These are phyloP conservation scores for Pampus argenteus DNA, from an alignment of 2,797 vertebrate genomes.

Conservation along the genomic window DNA sequence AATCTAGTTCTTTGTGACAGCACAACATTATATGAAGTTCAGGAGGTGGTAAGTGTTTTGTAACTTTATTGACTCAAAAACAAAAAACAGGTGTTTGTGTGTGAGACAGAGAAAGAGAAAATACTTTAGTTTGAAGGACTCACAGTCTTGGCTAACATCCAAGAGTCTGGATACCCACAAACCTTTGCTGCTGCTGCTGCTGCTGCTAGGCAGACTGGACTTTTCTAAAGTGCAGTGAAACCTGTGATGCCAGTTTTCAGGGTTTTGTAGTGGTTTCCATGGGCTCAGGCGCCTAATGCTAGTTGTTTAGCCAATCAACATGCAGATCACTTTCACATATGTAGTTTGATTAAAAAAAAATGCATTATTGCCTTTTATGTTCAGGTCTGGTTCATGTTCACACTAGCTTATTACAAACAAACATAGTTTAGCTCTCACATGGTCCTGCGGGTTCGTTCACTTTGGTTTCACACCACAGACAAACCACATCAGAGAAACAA, in stretches of 20 bases:
- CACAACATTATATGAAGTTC: slow-evolving; percentile 22
- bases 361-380: too few relatives aligned
- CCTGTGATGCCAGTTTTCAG: neutral
- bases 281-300: neutral
- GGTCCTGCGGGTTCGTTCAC: too few relatives aligned
- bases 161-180: slow-evolving; percentile 55
- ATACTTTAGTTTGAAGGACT: slow-evolving; percentile 51
- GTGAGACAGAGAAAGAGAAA: slow-evolving; percentile 32
- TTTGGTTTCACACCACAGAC: too few relatives aligned
- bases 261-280: neutral
- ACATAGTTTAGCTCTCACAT: too few relatives aligned
- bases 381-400: too few relatives aligned
- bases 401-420: too few relatives aligned
- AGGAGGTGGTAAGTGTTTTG: slow-evolving; percentile 32
- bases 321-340: neutral
- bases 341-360: neutral
- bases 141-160: slow-evolving; percentile 48
- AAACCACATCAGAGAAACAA: too few relatives aligned
- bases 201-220: slow-evolving; percentile 51
- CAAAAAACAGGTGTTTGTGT: slow-evolving; percentile 28
- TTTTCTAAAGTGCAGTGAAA: slow-evolving; percentile 35
- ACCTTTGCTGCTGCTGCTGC: slow-evolving; percentile 33
- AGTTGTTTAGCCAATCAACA: neutral
- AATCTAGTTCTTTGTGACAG: slow-evolving; percentile 18
- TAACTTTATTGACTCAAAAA: slow-evolving; percentile 24